phyloP scores from a whole-genome alignment of 2,113 vertebrate genomes.

The Rhynchomys soricoides region DNA sequence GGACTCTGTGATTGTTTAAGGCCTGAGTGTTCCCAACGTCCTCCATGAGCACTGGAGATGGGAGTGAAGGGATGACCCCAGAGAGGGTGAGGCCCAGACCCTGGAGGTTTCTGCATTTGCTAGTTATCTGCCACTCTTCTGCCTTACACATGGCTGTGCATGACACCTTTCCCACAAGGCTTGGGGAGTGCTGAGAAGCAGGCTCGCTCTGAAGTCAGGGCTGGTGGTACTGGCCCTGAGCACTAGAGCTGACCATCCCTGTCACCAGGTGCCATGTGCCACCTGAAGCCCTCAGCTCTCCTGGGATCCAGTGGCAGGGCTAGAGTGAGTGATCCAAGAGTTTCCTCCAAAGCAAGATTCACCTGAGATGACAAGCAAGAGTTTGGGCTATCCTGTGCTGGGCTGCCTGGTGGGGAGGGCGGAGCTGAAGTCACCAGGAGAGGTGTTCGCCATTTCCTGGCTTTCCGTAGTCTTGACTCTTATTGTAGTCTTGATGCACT shows the following conservation, averaged over 20 bases:
- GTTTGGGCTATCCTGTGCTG: not conserved
- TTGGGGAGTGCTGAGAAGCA: not conserved
- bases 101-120: not conserved
- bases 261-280: not conserved
- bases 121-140: not conserved
- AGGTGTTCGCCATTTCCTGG: not conserved
- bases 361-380: not conserved
- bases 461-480: not conserved
- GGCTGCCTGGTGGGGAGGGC: not conserved
- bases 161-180: not conserved
- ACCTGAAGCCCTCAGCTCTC: not conserved
- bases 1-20: not conserved
- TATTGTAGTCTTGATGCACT: not conserved
- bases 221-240: not conserved
- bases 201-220: too few relatives aligned
- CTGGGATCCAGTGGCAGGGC: not conserved
- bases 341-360: not conserved
- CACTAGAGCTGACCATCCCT: not conserved
- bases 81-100: not conserved
- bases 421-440: not conserved
- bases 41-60: not conserved
- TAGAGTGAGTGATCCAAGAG: not conserved
- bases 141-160: not conserved
- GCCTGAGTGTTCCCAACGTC: not conserved
- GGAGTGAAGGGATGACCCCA: not conserved